Percentiles rank a stretch among this genome's conserved stretches.
Conservation (phyloP, 2,888 invertebrate species). For the Drosophila kokeensis region DNA sequence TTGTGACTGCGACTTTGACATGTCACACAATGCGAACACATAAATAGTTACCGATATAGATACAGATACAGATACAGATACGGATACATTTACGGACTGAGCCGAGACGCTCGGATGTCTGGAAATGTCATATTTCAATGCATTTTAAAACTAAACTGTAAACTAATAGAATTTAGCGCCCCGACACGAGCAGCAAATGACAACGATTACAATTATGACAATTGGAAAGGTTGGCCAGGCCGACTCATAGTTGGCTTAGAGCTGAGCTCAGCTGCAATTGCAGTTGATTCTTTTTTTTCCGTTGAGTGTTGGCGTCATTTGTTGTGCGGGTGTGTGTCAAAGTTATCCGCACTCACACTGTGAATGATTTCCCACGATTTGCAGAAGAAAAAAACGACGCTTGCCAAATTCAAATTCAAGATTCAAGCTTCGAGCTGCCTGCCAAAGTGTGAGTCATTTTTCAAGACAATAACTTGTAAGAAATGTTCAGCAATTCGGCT, state of each 20-base stretch:
- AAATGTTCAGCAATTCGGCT: slow-evolving; percentile 50
- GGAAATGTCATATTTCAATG: slow-evolving; percentile 68
- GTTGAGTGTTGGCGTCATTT: slow-evolving; percentile 64
- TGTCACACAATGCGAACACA: slow-evolving; percentile 58
- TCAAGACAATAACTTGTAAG: slow-evolving; percentile 78
- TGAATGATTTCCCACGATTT: slow-evolving; percentile 75
- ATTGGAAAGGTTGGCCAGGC: slow-evolving; percentile 69
- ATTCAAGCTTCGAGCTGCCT: slow-evolving; percentile 7
- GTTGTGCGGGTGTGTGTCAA: slow-evolving; percentile 57
- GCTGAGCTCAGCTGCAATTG: slow-evolving; percentile 33
- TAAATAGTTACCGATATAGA: slow-evolving; percentile 21
- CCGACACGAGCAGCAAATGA: slow-evolving; percentile 58
- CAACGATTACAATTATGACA: slow-evolving; percentile 65
- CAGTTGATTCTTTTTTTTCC: slow-evolving; percentile 39
- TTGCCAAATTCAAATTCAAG: slow-evolving; percentile 50
- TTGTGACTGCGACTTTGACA: slow-evolving; percentile 66
- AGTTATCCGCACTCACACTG: slow-evolving; percentile 47
- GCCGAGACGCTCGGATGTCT: slow-evolving; percentile 39
- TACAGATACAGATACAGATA: slow-evolving; percentile 18
- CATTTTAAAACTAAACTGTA: slow-evolving; percentile 61
- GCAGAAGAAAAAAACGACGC: slow-evolving; percentile 40
- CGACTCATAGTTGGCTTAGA: slow-evolving; percentile 24
- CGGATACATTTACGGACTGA: slow-evolving; percentile 10
- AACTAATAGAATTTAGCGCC: slow-evolving; percentile 71
- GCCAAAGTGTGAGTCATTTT: slow-evolving; percentile 69